Base-by-base conservation (phyloP, 2,113 vertebrate species). In the Electrona antarctica region DNA sequence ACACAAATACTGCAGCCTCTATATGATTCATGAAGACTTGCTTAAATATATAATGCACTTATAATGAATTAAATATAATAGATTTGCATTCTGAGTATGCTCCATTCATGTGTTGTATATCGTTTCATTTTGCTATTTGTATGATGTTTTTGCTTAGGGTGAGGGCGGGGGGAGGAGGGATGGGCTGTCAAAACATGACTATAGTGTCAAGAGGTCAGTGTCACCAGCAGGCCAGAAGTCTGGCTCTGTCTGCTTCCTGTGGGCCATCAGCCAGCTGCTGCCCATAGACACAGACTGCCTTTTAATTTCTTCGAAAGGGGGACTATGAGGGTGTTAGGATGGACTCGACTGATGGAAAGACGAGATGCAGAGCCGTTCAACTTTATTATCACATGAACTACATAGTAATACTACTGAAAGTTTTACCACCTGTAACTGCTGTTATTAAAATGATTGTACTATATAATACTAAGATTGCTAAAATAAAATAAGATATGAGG, bases 221-320 rank as follows among this genome's bases (percentile, higher is more conserved):
- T 90, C 91, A 85, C 69, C 77, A 49, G 64, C 69, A 29, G 89
- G 90, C 78, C 90, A 87, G 73, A 65, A 64, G 85, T 84, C 85
- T 84, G 64, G 78, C 77, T 77, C 78, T 71, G 74, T 87, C 83
- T 60, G 69, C 83, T 91, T 91, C 86, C 78, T 83, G 55, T 80
- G 47, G 63, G 1, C 61, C 79, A 61, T 65, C 86, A 15, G 79
- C 75, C 92, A 92, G 92, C 91, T 91, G 92, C 85, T 72, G 79
- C 69, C 60, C 66, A 74, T 7, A 28, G 49, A 81, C 69, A 55
- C 63, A 59, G 69, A 55, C 73, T 55, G 13, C 10, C 60, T 79
- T 29, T 52, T 58, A 3, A 41, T 41, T 41, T 6, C 5, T 41
- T 41, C 5, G 3, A 41, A 41, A 41, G 33, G 33, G 5, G 33